Evolutionary conservation across 2,888 invertebrate species (phyloP).

Genomic region (Theretra japonica): DNA sequence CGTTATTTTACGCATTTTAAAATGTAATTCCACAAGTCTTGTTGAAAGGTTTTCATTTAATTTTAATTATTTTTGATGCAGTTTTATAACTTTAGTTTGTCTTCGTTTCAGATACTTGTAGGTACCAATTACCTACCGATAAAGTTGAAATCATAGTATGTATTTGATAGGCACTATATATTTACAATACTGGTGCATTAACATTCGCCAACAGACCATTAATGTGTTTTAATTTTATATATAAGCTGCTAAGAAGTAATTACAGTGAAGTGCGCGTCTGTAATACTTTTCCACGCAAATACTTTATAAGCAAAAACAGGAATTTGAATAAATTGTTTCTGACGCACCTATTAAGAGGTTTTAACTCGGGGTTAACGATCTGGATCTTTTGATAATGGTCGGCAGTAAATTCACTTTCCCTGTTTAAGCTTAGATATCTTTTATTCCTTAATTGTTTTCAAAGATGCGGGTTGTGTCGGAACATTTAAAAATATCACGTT

Average conservation of each 20-base stretch:
- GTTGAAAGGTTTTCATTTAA: no score
- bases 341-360: slow-evolving; percentile 65
- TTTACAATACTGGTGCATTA: not conserved
- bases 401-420: slow-evolving; percentile 64
- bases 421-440: slow-evolving; percentile 58
- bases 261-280: slow-evolving; percentile 46
- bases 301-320: slow-evolving; percentile 54
- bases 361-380: slow-evolving; percentile 67
- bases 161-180: no score
- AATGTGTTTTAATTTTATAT: not conserved
- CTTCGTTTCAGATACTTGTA: no score
- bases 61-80: no score
- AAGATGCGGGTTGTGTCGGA: slow-evolving; percentile 32
- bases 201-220: not conserved
- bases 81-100: no score
- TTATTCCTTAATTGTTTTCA: slow-evolving; percentile 55
- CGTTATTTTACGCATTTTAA: not conserved
- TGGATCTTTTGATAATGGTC: slow-evolving; percentile 65
- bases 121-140: no score
- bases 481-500: slow-evolving; percentile 1
- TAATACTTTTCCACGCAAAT: slow-evolving; percentile 51
- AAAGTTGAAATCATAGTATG: no score
- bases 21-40: not conserved
- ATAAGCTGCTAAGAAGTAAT: slow-evolving; percentile 44
- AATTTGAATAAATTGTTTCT: slow-evolving; percentile 69